phyloP scores from a whole-genome alignment of 1,140 invertebrate genomes.

The Aethina tumida region DNA sequence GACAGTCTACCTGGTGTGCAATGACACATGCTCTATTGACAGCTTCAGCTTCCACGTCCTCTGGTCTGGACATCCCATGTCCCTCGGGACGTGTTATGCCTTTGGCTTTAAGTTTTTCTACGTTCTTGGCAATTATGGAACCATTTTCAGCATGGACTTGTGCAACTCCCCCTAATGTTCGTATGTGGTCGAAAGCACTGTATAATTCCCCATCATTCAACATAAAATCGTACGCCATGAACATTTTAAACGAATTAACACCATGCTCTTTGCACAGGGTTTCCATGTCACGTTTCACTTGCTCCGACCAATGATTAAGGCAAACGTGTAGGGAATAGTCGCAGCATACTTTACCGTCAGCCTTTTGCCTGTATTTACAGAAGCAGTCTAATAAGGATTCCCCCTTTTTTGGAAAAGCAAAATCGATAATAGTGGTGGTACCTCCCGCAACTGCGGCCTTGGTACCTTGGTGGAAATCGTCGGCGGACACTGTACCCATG shows the following conservation, averaged over 20 bases:
- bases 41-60: conserved; percentile 96
- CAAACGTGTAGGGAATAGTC: conserved; percentile 92
- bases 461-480: conserved; percentile 83
- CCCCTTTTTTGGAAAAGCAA: conserved; percentile 72
- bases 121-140: conserved; percentile 84
- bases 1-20: conserved; percentile 82
- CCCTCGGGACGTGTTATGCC: conserved; percentile 94
- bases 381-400: conserved; percentile 87
- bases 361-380: conserved; percentile 78
- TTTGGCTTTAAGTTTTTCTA: conserved; percentile 68
- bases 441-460: conserved; percentile 81
- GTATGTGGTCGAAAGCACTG: conserved; percentile 70
- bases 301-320: conserved; percentile 83
- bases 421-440: conserved; percentile 75
- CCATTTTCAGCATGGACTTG: conserved; percentile 97
- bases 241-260: conserved; percentile 97
- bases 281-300: conserved; percentile 72
- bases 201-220: conserved; percentile 86
- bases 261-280: conserved; percentile 70
- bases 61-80: conserved; percentile 92
- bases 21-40: conserved; percentile 89
- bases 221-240: conserved; percentile 97
- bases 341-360: conserved; percentile 95
- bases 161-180: conserved; percentile 72
- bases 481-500: conserved; percentile 61